Evolutionary conservation across 1,140 invertebrate genomes (phyloP), one percentile per base, ranked within the genome.

Genomic region (Coenobita brevimanus): DNA sequence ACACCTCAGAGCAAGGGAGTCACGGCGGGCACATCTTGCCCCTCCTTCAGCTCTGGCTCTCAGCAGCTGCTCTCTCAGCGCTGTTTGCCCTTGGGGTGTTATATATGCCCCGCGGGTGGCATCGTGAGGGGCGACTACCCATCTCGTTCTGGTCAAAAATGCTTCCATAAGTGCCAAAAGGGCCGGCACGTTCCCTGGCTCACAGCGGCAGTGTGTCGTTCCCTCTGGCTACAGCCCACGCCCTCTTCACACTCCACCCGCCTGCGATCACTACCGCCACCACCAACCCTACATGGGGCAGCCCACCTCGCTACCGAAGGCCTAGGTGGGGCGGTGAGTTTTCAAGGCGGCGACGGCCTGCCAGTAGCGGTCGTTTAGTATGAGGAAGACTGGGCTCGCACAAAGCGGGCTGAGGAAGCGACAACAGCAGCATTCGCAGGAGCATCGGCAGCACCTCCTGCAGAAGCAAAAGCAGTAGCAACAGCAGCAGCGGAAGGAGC

Each of bases 91-190:
- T 57, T 46, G 15, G 67, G 64, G 67, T n/a, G 30, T 1, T 54
- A 24, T 27, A 13, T 43, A 17, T 13, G 33, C 33, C 78, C 24
- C n/a, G 24, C 33, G 15, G 33, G 17, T 43, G 60, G 30, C 30
- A 50, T 2, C n/a, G 54, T 27, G 83, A 17, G 50, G 71, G 83
- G 60, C 76, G 46, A 57, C 43, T 24, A 46, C 69, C 82, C 60
- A 75, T 79, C 83, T 86, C 69, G 80, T 69, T 73, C 89, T 79
- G 62, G 67, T 86, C 88, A 84, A 69, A 67, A 80, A n/a, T 85
- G 82, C 62, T 81, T 78, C 75, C 87, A 88, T 81, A 71, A 78
- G 79, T 67, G 69, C 62, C 73, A 79, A 80, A 76, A 88, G 81
- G 69, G 64, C 82, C 64, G 86, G 85, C 78, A 80, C 71, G 15